These are phyloP conservation scores for Siniperca obscura DNA, from an alignment of 2,797 vertebrate species.

Conservation along the genomic window DNA sequence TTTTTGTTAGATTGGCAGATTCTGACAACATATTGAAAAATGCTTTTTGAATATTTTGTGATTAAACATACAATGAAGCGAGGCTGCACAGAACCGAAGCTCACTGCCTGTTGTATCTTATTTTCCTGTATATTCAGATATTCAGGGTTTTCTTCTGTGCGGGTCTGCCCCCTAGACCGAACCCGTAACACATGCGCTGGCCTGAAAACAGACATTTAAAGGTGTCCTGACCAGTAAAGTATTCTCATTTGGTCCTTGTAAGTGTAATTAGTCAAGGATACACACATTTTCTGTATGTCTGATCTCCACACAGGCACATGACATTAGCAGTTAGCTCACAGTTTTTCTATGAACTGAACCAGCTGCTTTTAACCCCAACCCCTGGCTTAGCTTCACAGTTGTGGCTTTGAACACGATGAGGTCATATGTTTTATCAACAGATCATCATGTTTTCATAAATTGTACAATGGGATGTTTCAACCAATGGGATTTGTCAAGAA, in stretches of 20 bases:
- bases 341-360: slow-evolving; percentile 11
- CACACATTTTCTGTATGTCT: neutral
- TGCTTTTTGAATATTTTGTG: too few relatives aligned
- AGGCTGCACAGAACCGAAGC: too few relatives aligned
- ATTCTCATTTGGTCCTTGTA: neutral
- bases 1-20: too few relatives aligned
- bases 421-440: slow-evolving; percentile 52
- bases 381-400: slow-evolving; percentile 13
- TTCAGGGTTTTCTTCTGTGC: too few relatives aligned
- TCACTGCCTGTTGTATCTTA: too few relatives aligned
- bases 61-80: too few relatives aligned
- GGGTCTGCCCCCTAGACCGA: too few relatives aligned
- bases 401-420: slow-evolving; percentile 44
- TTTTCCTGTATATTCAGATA: too few relatives aligned
- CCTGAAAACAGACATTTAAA: neutral
- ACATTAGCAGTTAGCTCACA: neutral
- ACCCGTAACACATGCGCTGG: neutral
- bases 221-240: neutral
- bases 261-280: neutral
- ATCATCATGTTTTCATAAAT: slow-evolving; percentile 30
- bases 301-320: too few relatives aligned
- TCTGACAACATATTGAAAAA: too few relatives aligned
- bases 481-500: neutral
- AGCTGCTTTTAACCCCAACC: slow-evolving; percentile 18
- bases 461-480: slow-evolving; percentile 8